Percentiles rank a stretch among this genome's conserved stretches.
Evolutionary conservation across 2,113 vertebrate species (phyloP).

Genomic region (Tyto alba): DNA sequence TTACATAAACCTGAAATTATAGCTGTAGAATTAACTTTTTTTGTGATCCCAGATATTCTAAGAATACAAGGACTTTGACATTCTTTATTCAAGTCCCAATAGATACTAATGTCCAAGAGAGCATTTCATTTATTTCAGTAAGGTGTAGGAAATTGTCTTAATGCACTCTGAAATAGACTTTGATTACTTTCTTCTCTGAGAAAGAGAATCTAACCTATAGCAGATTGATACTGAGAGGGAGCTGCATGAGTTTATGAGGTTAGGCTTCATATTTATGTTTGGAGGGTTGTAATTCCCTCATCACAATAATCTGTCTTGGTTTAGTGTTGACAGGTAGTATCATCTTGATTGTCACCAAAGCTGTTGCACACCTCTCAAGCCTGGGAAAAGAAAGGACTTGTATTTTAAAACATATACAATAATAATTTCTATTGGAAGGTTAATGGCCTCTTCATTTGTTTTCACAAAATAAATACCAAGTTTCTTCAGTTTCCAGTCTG

Average conservation of each 20-base stretch:
- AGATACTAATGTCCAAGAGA: not conserved
- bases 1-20: not conserved
- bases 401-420: not conserved
- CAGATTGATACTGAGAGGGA: not conserved
- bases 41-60: not conserved
- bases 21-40: not conserved
- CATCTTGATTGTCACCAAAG: slow-evolving; percentile 14
- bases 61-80: not conserved
- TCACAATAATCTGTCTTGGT: slow-evolving; percentile 8
- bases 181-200: not conserved
- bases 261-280: not conserved
- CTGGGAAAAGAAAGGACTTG: not conserved
- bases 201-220: not conserved
- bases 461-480: slow-evolving; percentile 16
- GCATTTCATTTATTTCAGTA: not conserved
- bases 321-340: slow-evolving; percentile 17
- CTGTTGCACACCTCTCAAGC: not conserved
- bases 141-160: not conserved
- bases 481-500: slow-evolving; percentile 5
- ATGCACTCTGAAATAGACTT: not conserved
- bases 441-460: slow-evolving; percentile 46
- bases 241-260: not conserved
- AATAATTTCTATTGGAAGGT: slow-evolving; percentile 1
- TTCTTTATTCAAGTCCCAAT: not conserved
- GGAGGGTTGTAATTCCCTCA: not conserved